Evolutionary conservation across 2,113 vertebrate species (phyloP).

Genomic region (Ondatra zibethicus): DNA sequence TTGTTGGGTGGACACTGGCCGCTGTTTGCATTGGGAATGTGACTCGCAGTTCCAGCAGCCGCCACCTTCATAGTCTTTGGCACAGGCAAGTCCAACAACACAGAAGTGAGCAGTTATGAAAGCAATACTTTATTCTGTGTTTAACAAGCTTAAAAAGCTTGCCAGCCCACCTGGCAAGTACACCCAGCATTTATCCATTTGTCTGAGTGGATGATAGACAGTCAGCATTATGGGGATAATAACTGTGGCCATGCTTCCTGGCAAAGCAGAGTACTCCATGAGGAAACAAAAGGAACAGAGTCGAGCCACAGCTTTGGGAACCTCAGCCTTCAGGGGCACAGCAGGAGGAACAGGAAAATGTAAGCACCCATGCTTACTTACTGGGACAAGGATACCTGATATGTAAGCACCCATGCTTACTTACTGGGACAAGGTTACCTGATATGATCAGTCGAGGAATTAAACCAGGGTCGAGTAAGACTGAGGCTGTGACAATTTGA

Average conservation of each 20-base stretch:
- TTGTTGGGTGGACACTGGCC: neutral
- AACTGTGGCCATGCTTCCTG: neutral
- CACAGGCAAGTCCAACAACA: neutral
- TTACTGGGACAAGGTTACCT: neutral
- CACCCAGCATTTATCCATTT: conserved; percentile 3
- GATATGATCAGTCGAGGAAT: neutral
- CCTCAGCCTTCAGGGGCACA: neutral
- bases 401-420: rapidly evolving
- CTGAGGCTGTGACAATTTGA: neutral
- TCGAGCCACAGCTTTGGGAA: neutral
- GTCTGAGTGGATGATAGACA: neutral
- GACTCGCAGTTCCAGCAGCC: neutral
- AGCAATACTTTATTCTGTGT: neutral
- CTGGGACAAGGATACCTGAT: too few species aligned
- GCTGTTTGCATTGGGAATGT: neutral
- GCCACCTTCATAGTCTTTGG: neutral
- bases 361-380: neutral
- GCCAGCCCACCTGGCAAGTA: neutral
- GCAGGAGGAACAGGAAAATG: neutral
- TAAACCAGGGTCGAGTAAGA: neutral
- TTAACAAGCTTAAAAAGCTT: neutral
- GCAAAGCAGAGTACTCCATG: neutral
- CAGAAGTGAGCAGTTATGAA: neutral
- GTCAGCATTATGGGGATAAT: neutral
- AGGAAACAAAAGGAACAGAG: neutral